These are phyloP conservation scores for Coccyzus lansbergi DNA, from an alignment of 2,797 vertebrate species.

Conservation along the genomic window DNA sequence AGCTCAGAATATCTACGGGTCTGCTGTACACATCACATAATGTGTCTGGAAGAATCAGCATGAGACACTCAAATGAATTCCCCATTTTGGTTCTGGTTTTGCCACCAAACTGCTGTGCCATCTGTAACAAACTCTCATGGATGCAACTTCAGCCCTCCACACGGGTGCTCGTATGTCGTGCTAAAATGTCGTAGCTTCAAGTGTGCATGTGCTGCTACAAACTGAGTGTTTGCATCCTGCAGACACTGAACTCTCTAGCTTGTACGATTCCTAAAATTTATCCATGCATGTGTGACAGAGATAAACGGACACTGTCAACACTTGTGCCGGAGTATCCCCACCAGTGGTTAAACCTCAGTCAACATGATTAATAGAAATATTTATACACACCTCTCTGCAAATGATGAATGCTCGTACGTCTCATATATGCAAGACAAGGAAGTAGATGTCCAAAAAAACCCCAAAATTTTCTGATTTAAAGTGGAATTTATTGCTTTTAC, in stretches of 20 bases:
- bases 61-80: not conserved
- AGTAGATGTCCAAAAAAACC: not conserved
- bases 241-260: not conserved
- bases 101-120: not conserved
- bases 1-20: not conserved
- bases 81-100: not conserved
- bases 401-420: not conserved
- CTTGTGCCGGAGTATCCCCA: not conserved
- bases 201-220: not conserved
- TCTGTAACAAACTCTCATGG: not conserved
- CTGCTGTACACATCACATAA: not conserved
- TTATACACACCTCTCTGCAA: not conserved
- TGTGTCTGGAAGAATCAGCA: fast-evolving
- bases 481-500: not conserved
- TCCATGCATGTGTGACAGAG: not conserved
- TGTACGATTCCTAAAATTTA: fast-evolving
- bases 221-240: not conserved
- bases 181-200: not conserved
- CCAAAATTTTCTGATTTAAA: not conserved
- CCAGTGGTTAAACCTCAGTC: not conserved
- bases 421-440: not conserved
- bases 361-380: not conserved
- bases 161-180: fast-evolving
- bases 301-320: fast-evolving
- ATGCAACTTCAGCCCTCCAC: fast-evolving